Conservation (phyloP, 2,797 vertebrate genomes). For the Gambusia yucatana region DNA sequence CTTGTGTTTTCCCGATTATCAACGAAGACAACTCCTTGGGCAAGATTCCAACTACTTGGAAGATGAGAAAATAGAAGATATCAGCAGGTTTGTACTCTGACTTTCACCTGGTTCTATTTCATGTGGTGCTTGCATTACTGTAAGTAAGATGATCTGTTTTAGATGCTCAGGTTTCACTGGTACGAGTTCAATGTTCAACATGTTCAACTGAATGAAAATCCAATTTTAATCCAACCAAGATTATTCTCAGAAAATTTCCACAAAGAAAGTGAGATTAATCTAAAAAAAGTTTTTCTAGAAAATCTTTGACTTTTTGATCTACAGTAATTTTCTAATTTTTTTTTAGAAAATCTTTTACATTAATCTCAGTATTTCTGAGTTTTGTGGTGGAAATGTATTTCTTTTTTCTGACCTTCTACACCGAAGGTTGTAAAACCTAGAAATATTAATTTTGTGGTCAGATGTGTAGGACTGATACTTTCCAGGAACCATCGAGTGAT, state of each 20-base stretch:
- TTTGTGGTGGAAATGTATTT: too few relatives aligned
- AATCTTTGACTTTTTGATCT: too few relatives aligned
- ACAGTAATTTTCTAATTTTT: too few relatives aligned
- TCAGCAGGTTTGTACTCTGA: conserved; percentile 92
- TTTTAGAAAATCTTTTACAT: too few relatives aligned
- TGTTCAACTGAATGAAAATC: conserved; percentile 1
- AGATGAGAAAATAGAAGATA: conserved; percentile 93
- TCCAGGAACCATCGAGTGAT: background rate
- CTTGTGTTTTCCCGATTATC: conserved; percentile 98
- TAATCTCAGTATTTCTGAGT: too few relatives aligned
- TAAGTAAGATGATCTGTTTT: conserved; percentile 20
- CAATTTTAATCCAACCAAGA: too few relatives aligned
- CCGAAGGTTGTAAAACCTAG: background rate
- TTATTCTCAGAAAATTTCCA: too few relatives aligned
- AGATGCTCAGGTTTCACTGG: background rate
- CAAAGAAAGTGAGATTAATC: too few relatives aligned
- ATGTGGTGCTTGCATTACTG: conserved; percentile 11
- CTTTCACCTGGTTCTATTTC: conserved; percentile 58
- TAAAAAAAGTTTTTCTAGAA: too few relatives aligned
- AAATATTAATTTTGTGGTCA: background rate
- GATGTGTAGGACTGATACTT: background rate
- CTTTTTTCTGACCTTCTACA: background rate
- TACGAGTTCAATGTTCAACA: background rate
- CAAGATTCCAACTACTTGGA: conserved; percentile 97
- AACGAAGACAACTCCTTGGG: conserved; percentile 91